phyloP scores from a whole-genome alignment of 2,113 vertebrate genomes.

The Oreochromis tanganicae region DNA sequence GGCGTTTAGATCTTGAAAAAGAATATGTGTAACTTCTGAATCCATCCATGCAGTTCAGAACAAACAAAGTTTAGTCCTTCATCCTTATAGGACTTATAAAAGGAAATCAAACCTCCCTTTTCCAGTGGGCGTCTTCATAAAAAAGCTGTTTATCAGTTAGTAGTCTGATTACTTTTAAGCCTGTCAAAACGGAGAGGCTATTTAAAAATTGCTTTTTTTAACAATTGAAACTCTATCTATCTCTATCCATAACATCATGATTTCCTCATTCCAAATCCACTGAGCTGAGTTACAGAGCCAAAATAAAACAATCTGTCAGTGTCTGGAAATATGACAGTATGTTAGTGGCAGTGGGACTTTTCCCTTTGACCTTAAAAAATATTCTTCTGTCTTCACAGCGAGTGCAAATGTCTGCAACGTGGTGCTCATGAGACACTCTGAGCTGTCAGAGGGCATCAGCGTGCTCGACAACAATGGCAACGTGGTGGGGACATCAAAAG shows the following conservation, averaged over 20 bases:
- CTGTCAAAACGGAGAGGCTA: not conserved
- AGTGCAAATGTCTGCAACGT: constrained; percentile 92
- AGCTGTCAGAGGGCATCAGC: constrained; percentile 85
- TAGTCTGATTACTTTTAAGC: not conserved
- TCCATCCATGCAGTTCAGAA: not conserved
- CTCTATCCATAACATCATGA: not conserved
- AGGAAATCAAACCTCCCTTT: not conserved
- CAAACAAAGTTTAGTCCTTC: not conserved
- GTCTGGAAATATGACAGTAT: not conserved
- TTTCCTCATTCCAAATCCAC: not conserved
- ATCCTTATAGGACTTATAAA: not conserved
- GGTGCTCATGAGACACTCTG: constrained; percentile 88
- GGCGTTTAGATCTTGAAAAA: not conserved
- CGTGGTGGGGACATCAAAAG: constrained; percentile 82
- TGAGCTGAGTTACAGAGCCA: not conserved
- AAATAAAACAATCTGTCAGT: not conserved
- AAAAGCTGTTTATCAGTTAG: not conserved
- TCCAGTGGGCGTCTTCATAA: not conserved
- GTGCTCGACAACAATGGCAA: constrained; percentile 79
- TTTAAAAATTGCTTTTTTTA: not conserved
- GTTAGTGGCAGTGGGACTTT: not conserved
- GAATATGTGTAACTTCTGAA: not conserved
- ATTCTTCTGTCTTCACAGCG: constrained; percentile 65
- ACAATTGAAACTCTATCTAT: not conserved
- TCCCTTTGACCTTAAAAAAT: not conserved